A percentile compares a stretch with the other conserved stretches of the same genome.
Conservation (phyloP, 2,113 vertebrate species). For the Austrofundulus limnaeus region DNA sequence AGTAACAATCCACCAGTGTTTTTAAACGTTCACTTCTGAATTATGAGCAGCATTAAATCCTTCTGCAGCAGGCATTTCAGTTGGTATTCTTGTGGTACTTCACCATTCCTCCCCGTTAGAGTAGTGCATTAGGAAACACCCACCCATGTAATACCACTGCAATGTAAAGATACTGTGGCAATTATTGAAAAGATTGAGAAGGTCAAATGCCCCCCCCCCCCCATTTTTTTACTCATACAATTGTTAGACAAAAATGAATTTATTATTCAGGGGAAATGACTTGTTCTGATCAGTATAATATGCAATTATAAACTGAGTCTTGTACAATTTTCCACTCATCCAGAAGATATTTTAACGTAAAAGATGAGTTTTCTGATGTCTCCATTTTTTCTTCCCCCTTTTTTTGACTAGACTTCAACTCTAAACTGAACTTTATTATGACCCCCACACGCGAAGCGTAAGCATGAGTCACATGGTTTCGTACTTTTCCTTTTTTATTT, state of each 20-base stretch:
- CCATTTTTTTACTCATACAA: slow-evolving; percentile 13
- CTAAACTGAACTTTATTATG: too few species aligned
- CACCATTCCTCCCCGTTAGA: slow-evolving; percentile 15
- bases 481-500: too few species aligned
- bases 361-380: neutral
- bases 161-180: slow-evolving; percentile 6
- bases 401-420: slow-evolving; percentile 14
- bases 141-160: slow-evolving; percentile 17
- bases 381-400: neutral
- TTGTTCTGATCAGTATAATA: slow-evolving; percentile 24
- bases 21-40: slow-evolving; percentile 6
- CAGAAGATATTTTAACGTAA: slow-evolving; percentile 27
- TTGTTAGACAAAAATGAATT: neutral
- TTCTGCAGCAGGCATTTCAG: slow-evolving; percentile 11
- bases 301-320: slow-evolving; percentile 24
- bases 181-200: slow-evolving; percentile 14
- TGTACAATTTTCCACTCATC: slow-evolving; percentile 1
- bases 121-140: slow-evolving; percentile 13
- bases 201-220: too few species aligned
- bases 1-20: slow-evolving; percentile 56
- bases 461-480: too few species aligned
- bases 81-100: slow-evolving; percentile 35
- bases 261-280: slow-evolving; percentile 11
- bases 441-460: too few species aligned
- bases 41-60: slow-evolving; percentile 26